Evolutionary conservation across 2,113 vertebrate genomes (phyloP).

Genomic region (Chaetops frenatus): DNA sequence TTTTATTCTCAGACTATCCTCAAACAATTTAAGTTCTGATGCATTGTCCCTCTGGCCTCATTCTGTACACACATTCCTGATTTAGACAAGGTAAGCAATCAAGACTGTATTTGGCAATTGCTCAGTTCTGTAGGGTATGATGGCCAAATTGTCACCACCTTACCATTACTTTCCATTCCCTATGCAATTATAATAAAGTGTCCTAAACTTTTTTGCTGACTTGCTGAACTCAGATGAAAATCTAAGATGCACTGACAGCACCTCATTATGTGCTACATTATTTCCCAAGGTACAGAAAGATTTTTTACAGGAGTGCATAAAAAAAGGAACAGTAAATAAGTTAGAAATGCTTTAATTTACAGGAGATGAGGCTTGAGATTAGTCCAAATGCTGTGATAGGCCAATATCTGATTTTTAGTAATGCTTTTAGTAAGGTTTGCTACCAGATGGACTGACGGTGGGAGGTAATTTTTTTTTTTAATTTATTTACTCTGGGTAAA

Average conservation of each 20-base stretch:
- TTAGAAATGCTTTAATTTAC: background rate
- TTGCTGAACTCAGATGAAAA: constrained; percentile 24
- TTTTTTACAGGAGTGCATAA: background rate
- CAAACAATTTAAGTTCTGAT: background rate
- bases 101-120: constrained; percentile 37
- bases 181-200: background rate
- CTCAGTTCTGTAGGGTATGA: background rate
- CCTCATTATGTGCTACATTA: background rate
- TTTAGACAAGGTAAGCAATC: constrained; percentile 34
- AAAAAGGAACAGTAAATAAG: constrained; percentile 21
- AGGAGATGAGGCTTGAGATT: background rate
- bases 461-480: background rate
- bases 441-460: background rate
- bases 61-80: background rate
- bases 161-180: constrained; percentile 17
- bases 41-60: background rate
- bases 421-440: constrained; percentile 20
- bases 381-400: background rate
- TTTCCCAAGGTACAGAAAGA: background rate
- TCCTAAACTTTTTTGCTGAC: constrained; percentile 38
- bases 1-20: background rate
- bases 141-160: constrained; percentile 20
- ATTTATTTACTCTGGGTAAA: constrained; percentile 59
- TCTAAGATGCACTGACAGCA: background rate
- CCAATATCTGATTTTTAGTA: constrained; percentile 36